Percentiles rank a stretch among this genome's conserved stretches.
Evolutionary conservation across 2,797 vertebrate species (phyloP).

Genomic region (Sparidentex hasta): DNA sequence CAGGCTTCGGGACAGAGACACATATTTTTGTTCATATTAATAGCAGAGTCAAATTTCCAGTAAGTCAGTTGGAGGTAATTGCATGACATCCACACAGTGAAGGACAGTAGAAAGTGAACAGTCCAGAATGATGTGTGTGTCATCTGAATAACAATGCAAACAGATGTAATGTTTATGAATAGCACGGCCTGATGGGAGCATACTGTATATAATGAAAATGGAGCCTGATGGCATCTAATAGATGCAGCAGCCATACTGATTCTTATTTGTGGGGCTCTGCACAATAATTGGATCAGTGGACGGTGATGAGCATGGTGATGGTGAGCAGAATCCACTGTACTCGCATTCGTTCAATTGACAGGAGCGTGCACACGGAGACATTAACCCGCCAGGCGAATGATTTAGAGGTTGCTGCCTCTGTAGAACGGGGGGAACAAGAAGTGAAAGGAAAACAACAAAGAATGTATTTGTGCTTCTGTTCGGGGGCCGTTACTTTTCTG

Average conservation of each 20-base stretch:
- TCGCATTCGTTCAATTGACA: constrained; percentile 2
- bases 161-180: constrained; percentile 25
- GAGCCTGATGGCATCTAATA: constrained; percentile 43
- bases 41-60: constrained; percentile 8
- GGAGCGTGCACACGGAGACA: not conserved
- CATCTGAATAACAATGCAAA: constrained; percentile 4
- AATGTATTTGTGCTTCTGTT: not conserved
- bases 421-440: constrained; percentile 7
- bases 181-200: constrained; percentile 18
- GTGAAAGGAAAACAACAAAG: constrained; percentile 3
- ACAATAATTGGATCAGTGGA: constrained; percentile 49
- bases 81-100: not conserved
- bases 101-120: constrained; percentile 2
- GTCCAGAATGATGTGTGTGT: not conserved
- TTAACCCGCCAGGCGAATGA: constrained; percentile 13
- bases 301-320: constrained; percentile 25
- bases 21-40: not conserved
- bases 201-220: constrained; percentile 44
- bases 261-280: constrained; percentile 24
- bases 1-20: not conserved
- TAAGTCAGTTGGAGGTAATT: not conserved
- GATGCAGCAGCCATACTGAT: constrained; percentile 16
- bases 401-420: constrained; percentile 3
- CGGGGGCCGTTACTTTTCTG: constrained; percentile 26
- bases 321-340: constrained; percentile 15